Base-by-base conservation (phyloP, 2,888 invertebrate genomes). In the Ochlodes sylvanus region DNA sequence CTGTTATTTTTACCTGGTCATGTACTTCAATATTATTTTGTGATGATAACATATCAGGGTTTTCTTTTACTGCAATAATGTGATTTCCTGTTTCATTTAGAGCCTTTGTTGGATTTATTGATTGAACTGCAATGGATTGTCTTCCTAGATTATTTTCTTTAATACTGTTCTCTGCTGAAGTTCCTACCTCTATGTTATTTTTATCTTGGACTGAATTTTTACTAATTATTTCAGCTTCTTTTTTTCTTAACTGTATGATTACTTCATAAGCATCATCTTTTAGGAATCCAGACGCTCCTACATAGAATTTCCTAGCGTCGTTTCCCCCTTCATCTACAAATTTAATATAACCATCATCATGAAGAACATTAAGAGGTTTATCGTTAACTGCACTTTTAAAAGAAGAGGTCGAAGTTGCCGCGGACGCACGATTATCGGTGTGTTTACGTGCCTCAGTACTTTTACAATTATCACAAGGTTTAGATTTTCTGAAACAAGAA, bases 221-320 rank as follows among this genome's bases (percentile, higher is more conserved):
- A 15, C 17, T 68, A 1, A 12, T 42, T 63, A 69, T 75, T 62
- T 73, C 71, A 7, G 54, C 70, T 27, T 84, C 87, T 75, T 90
- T 92, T 70, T 92, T 93, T 62, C 87, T 84, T 7, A 93, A 78
- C 70, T 92, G 92, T 76, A 93, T 90, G 9, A 92, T 78, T 12
- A 93, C 89, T 86, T 93, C 93, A 71, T 92, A 93, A 17, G 83
- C 87, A 62, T 90, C 84, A 71, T 90, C 82, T 76, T 87, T 88
- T 7, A 92, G 77, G 17, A 88, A 82, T 4, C 87, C 89, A 7
- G 88, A 84, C 21, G 91, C 84, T 15, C 90, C 92, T 15, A 93
- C 85, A 65, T 87, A 91, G 72, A 93, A 88, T 73, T 92, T 89
- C 1, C 87, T 88, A 7, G 87, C 75, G 62, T 87, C 89, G 50